Evolutionary conservation across 2,113 vertebrate genomes (phyloP), one percentile per base, ranked within the genome.

Genomic region (Boleophthalmus pectinirostris): DNA sequence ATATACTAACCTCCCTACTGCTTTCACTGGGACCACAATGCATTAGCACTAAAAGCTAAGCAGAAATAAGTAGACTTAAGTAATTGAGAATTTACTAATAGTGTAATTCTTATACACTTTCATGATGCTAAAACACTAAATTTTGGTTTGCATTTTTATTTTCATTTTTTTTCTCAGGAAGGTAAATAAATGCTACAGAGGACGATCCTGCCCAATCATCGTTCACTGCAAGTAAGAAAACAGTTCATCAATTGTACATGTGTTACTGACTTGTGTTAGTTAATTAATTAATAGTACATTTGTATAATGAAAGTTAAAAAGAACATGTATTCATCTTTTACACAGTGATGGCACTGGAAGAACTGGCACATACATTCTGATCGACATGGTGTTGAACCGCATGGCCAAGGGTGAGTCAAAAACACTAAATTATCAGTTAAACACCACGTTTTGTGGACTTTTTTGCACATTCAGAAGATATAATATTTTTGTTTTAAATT

Each of bases 181-280:
- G 80, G 98, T 99, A 88, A 99, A 99, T 91, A 99, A 98, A 91
- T 99, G 97, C 83, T 99, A 98, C 93, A 93, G 97, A 74, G 97
- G 97, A 68, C 96, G 98, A 38, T 99, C 98, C 81, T 99, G 97
- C 81, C 98, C 98, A 68, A 96, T 99, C 87, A 97, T 97, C 3
- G 96, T 98, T 81, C 98, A 99, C 89, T 98, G 98, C 97, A 98
- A 97, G 98, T 99, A 95, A 87, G 77, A n/a, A 20, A 5, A 64
- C 33, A 20, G 6, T 35, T 18, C 16, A 20, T 3, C 8, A 15
- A 63, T 35, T 21, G 18, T 38, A 20, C 23, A 38, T 61, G 16
- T 8, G 24, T 29, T 29, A 15, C 33, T 64, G 18, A 38, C 61
- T 5, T 38, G 9, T 38, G 20, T 20, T 38, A 11, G n/a, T n/a